Percentiles rank a stretch among this genome's conserved stretches.
Evolutionary conservation across 2,113 vertebrate genomes (phyloP).

Genomic region (Seriola dumerili): DNA sequence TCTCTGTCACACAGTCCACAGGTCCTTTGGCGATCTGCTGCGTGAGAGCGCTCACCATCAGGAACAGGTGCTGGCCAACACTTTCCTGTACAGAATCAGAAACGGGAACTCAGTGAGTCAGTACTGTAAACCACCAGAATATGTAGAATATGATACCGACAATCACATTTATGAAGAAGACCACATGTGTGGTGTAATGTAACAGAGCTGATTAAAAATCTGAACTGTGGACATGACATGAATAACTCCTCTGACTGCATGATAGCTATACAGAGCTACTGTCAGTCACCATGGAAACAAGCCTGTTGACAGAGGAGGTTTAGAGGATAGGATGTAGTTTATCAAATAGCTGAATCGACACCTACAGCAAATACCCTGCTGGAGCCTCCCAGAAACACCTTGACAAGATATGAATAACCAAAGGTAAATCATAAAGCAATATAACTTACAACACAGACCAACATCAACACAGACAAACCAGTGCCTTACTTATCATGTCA

Average conservation of each 20-base stretch:
- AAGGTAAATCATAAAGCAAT: background rate
- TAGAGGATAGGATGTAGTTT: background rate
- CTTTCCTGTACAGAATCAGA: slow-evolving; percentile 85
- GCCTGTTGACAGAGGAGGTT: background rate
- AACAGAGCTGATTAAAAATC: background rate
- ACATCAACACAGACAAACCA: too few relatives aligned
- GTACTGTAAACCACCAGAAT: background rate
- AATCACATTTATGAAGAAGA: background rate
- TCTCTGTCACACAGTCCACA: slow-evolving; percentile 93
- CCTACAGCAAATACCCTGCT: too few relatives aligned
- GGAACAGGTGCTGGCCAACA: slow-evolving; percentile 93
- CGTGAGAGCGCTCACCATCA: slow-evolving; percentile 91
- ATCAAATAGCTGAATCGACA: background rate
- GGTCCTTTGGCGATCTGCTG: slow-evolving; percentile 95
- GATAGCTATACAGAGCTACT: background rate
- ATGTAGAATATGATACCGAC: background rate
- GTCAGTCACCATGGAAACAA: background rate
- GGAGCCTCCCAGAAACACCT: too few relatives aligned
- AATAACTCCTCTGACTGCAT: background rate
- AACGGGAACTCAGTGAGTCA: background rate
- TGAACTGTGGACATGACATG: background rate
- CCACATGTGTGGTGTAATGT: too few relatives aligned
- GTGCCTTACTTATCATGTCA: background rate
- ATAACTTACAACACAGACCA: background rate
- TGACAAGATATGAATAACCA: too few relatives aligned